phyloP scores from a whole-genome alignment of 1,140 invertebrate genomes.

The Lysiphlebus fabarum region DNA sequence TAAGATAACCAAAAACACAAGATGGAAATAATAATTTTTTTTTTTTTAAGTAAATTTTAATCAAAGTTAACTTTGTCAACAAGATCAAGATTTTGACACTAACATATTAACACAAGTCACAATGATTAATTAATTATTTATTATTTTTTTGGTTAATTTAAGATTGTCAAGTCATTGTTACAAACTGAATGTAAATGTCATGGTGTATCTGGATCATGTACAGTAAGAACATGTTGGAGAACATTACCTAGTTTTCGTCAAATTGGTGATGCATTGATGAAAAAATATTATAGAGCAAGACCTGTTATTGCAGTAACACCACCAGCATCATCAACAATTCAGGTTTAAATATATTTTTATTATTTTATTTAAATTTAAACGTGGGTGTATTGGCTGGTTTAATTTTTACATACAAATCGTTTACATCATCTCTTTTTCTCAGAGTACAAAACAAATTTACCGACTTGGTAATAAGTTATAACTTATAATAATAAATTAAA shows the following conservation, averaged over 20 bases:
- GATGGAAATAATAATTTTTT: too few species aligned
- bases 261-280: constrained; percentile 79
- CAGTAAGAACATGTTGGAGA: constrained; percentile 92
- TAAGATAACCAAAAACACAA: too few species aligned
- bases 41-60: too few species aligned
- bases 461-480: constrained; percentile 15
- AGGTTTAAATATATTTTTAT: constrained; percentile 33
- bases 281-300: constrained; percentile 78
- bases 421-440: constrained; percentile 2
- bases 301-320: constrained; percentile 63
- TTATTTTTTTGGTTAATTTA: constrained; percentile 35
- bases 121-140: too few species aligned
- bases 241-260: constrained; percentile 80
- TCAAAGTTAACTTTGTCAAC: too few species aligned
- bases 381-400: constrained; percentile 10
- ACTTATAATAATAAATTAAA: constrained; percentile 22
- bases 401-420: constrained; percentile 17
- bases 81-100: too few species aligned
- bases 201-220: constrained; percentile 93
- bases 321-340: constrained; percentile 47
- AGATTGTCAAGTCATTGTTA: constrained; percentile 81
- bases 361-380: neutral
- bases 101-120: too few species aligned
- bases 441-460: neutral
- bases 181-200: constrained; percentile 92